phyloP scores from a whole-genome alignment of 2,888 invertebrate genomes.

The Drosophila suboccidentalis region DNA sequence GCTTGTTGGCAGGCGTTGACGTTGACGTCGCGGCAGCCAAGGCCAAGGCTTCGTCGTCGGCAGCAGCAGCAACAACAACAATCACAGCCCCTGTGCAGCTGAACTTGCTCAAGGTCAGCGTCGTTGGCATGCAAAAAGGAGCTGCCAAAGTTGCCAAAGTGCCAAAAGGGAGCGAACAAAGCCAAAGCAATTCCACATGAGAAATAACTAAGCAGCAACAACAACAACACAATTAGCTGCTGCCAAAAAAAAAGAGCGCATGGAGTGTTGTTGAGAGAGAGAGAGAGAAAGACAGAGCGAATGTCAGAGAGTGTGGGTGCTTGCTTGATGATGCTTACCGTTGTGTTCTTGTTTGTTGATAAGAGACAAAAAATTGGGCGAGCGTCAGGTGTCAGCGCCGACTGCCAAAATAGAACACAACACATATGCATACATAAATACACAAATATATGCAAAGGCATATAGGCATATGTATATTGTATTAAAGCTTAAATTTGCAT shows the following conservation, averaged over 20 bases:
- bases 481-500: slow-evolving; percentile 29
- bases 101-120: slow-evolving; percentile 78
- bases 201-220: slow-evolving; percentile 21
- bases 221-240: slow-evolving; percentile 17
- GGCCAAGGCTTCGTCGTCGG: slow-evolving; percentile 51
- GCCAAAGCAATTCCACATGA: slow-evolving; percentile 42
- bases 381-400: slow-evolving; percentile 9
- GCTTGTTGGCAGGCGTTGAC: slow-evolving; percentile 22
- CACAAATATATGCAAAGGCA: background rate
- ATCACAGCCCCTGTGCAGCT: slow-evolving; percentile 39
- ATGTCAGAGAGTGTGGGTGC: slow-evolving; percentile 4
- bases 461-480: background rate
- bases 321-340: slow-evolving; percentile 4
- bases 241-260: slow-evolving; percentile 25
- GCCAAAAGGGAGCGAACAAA: slow-evolving; percentile 34
- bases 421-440: background rate
- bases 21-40: slow-evolving; percentile 36
- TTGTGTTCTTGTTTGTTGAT: slow-evolving; percentile 7
- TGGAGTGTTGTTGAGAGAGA: background rate
- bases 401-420: slow-evolving; percentile 23
- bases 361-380: background rate
- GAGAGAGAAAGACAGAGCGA: slow-evolving; percentile 15
- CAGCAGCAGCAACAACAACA: slow-evolving; percentile 15
- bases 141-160: slow-evolving; percentile 48
- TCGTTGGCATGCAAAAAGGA: slow-evolving; percentile 62